Evolutionary conservation across 2,797 vertebrate genomes (phyloP).

Genomic region (Okamejei kenojei): DNA sequence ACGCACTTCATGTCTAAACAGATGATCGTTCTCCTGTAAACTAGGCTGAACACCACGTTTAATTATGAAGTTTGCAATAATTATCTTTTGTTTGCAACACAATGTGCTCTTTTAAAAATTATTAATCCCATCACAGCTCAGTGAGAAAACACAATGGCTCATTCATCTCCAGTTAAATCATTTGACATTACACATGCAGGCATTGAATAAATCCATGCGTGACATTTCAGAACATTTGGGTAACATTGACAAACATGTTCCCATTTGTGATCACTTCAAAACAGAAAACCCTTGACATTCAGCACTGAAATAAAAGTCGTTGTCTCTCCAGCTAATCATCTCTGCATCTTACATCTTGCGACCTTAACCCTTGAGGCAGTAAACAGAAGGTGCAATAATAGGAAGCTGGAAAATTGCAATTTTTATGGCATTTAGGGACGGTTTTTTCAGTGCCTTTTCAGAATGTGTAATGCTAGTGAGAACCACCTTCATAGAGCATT

Average conservation of each 20-base stretch:
- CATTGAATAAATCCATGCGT: not conserved
- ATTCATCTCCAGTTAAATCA: not conserved
- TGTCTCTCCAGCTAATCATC: not conserved
- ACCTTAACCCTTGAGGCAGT: not conserved
- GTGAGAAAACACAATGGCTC: not conserved
- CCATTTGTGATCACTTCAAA: not conserved
- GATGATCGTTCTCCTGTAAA: not conserved
- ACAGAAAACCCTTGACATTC: not conserved
- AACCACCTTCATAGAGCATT: not conserved
- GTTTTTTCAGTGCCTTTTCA: not conserved
- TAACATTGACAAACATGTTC: not conserved
- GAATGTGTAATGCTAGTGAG: not conserved
- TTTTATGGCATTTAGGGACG: not conserved
- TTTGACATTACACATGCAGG: not conserved
- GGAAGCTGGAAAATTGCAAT: not conserved
- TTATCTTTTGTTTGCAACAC: not conserved
- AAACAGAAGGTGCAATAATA: not conserved
- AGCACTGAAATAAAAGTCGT: not conserved
- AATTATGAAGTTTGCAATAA: not conserved
- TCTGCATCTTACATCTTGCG: not conserved
- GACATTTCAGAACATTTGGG: not conserved
- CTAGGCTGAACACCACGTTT: not conserved
- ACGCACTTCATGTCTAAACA: not conserved
- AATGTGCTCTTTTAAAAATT: not conserved
- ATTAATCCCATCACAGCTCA: not conserved